A percentile compares a stretch with the other conserved stretches of the same genome.
These are phyloP conservation scores for Ornithorhynchus anatinus DNA, from an alignment of 2,113 vertebrate genomes.

Conservation along the genomic window DNA sequence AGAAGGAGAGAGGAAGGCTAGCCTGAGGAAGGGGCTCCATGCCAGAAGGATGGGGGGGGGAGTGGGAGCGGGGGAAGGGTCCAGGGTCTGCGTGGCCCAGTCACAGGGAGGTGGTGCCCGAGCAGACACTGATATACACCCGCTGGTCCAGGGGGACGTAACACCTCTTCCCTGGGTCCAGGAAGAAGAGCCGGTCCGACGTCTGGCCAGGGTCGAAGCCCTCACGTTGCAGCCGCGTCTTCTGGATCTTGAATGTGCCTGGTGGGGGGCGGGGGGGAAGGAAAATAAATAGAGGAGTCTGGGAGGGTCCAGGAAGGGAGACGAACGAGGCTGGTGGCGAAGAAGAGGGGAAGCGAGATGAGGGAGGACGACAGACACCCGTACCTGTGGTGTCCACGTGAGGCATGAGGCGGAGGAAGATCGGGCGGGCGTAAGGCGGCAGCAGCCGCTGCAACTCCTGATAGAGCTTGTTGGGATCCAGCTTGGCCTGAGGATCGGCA, in stretches of 20 bases:
- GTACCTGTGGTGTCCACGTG: conserved; percentile 89
- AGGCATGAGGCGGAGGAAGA: conserved; percentile 84
- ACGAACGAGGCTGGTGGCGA: no score
- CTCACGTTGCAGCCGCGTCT: conserved; percentile 81
- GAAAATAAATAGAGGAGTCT: background rate
- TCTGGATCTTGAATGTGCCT: conserved; percentile 93
- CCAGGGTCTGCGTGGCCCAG: background rate
- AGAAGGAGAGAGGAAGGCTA: no score
- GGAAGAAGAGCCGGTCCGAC: conserved; percentile 78
- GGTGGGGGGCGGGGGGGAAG: background rate
- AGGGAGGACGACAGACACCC: background rate
- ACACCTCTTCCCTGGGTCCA: conserved; percentile 73
- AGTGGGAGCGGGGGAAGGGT: background rate
- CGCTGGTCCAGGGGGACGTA: conserved; percentile 77
- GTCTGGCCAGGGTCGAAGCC: conserved; percentile 75
- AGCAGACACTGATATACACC: conserved; percentile 68
- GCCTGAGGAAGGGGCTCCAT: background rate
- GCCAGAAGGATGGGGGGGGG: background rate
- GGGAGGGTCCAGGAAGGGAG: background rate
- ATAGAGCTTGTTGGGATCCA: conserved; percentile 76
- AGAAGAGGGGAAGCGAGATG: background rate
- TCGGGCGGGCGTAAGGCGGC: conserved; percentile 82
- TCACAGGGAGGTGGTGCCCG: conserved; percentile 73
- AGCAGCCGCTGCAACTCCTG: conserved; percentile 75
- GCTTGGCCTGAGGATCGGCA: conserved; percentile 60